These are phyloP conservation scores for Eubasilissa splendida DNA, from an alignment of 2,888 invertebrate species.

Conservation along the genomic window DNA sequence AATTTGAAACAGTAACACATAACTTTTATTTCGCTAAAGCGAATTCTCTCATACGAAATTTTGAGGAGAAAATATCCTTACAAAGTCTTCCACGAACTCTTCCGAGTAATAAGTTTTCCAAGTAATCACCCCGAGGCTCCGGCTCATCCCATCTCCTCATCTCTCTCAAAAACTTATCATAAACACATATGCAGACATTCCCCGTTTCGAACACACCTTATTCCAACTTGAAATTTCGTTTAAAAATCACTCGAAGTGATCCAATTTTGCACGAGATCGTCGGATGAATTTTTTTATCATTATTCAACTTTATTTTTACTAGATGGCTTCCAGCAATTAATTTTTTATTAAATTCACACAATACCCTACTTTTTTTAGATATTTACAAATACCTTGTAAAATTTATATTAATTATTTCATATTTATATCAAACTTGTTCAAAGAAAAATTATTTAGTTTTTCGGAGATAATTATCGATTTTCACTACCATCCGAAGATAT, in stretches of 20 bases:
- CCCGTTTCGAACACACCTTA: conserved; percentile 13
- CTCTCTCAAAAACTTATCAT: conserved; percentile 30
- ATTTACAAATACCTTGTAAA: too few relatives aligned
- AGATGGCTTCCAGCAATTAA: too few relatives aligned
- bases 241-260: conserved; percentile 10
- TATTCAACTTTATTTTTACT: too few relatives aligned
- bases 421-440: too few relatives aligned
- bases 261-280: background rate
- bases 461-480: too few relatives aligned
- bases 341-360: too few relatives aligned
- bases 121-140: conserved; percentile 52
- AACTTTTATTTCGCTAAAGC: conserved; percentile 24
- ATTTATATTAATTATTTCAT: too few relatives aligned
- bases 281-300: too few relatives aligned
- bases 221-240: background rate
- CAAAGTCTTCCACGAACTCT: conserved; percentile 45
- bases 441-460: too few relatives aligned
- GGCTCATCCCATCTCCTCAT: conserved; percentile 38
- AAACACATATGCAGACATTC: conserved; percentile 34
- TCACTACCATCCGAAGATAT: too few relatives aligned
- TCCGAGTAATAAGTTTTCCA: conserved; percentile 55
- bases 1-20: background rate
- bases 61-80: conserved; percentile 47
- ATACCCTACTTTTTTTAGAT: too few relatives aligned
- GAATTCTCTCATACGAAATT: conserved; percentile 48